Evolutionary conservation across 2,113 vertebrate genomes (phyloP).

Genomic region (Chlorodrepanis virens): DNA sequence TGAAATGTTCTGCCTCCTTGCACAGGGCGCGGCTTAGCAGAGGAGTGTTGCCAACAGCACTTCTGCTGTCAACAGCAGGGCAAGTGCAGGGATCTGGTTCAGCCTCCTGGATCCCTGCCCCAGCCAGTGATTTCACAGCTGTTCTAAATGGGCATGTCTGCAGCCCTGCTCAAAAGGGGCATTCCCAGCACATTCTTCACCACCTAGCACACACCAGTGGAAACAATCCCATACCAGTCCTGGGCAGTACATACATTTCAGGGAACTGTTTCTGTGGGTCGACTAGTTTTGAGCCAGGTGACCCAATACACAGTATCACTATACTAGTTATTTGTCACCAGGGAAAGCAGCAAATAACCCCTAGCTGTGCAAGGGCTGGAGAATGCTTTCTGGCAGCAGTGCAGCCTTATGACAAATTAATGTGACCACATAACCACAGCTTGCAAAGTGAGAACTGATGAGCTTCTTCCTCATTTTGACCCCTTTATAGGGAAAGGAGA

Average conservation of each 20-base stretch:
- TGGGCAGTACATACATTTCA: not conserved
- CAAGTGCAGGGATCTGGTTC: not conserved
- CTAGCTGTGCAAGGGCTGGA: not conserved
- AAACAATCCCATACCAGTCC: not conserved
- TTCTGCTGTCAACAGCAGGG: not conserved
- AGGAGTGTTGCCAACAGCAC: not conserved
- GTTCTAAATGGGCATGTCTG: not conserved
- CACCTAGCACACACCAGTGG: not conserved
- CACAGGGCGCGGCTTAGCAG: not conserved
- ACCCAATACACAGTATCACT: not conserved
- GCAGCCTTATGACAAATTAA: not conserved
- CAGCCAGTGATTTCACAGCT: not conserved
- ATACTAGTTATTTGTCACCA: not conserved
- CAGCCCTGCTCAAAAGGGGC: not conserved
- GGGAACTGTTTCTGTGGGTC: not conserved
- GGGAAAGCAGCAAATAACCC: not conserved
- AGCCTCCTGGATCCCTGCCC: accelerated
- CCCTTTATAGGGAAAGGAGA: not conserved
- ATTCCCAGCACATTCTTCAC: not conserved
- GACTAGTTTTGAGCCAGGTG: not conserved
- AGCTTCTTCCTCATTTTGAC: not conserved
- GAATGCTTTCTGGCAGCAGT: not conserved
- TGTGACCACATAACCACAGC: not conserved
- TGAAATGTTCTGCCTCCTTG: not conserved
- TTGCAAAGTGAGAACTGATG: not conserved